A percentile compares a stretch with the other conserved stretches of the same genome.
These are phyloP conservation scores for Vulpes lagopus DNA, from an alignment of 2,113 vertebrate genomes.

Conservation along the genomic window DNA sequence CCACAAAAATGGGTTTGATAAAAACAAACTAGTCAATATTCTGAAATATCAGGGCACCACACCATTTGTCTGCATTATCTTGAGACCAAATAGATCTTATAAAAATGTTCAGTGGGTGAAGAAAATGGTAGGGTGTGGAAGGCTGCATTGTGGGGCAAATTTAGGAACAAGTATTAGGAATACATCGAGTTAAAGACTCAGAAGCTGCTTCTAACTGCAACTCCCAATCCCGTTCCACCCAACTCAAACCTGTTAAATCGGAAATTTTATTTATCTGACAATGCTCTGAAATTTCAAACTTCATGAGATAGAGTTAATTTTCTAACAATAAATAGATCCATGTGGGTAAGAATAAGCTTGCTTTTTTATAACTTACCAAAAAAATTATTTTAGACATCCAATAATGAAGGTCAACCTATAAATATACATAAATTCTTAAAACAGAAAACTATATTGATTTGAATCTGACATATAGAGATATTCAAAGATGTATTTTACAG, in stretches of 20 bases:
- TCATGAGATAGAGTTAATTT: neutral
- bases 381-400: neutral
- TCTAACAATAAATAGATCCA: neutral
- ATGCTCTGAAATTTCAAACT: neutral
- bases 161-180: neutral
- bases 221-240: accelerated
- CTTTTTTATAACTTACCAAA: conserved; percentile 5
- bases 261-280: conserved; percentile 10
- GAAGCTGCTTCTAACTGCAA: neutral
- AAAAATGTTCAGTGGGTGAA: neutral
- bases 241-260: neutral
- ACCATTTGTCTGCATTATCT: neutral
- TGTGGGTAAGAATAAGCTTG: neutral
- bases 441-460: conserved; percentile 61
- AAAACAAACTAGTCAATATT: no score
- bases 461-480: conserved; percentile 36
- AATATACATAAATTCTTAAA: conserved; percentile 30
- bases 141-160: neutral
- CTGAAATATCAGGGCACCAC: neutral
- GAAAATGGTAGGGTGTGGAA: neutral
- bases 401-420: neutral
- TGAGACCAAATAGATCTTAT: neutral
- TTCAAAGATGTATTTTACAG: conserved; percentile 40
- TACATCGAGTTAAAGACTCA: neutral
- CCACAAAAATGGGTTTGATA: neutral